A percentile compares a stretch with the other conserved stretches of the same genome.
phyloP scores from a whole-genome alignment of 1,140 invertebrate species.

The Nasonia longicornis region DNA sequence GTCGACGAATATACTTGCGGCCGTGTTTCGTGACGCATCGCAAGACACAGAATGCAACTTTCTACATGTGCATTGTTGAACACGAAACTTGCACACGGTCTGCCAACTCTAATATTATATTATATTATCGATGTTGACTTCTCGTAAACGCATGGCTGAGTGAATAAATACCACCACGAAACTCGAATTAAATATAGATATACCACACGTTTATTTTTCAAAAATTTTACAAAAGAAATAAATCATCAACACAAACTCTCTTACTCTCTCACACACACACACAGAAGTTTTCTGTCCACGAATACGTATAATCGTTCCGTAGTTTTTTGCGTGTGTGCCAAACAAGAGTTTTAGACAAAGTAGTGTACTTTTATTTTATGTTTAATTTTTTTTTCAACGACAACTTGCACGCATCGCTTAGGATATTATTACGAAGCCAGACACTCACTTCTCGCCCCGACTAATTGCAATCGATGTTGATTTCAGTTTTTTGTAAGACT shows the following conservation, averaged over 20 bases:
- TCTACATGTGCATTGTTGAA: no score
- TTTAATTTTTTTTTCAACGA: neutral
- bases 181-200: no score
- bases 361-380: neutral
- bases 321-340: neutral
- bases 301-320: neutral
- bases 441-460: neutral
- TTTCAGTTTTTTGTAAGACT: constrained; percentile 99
- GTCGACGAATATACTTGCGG: no score
- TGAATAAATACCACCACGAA: no score
- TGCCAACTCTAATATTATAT: neutral
- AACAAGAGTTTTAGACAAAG: neutral
- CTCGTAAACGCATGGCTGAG: neutral
- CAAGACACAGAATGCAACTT: no score
- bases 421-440: neutral
- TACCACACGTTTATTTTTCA: no score
- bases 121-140: neutral
- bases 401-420: constrained; percentile 36
- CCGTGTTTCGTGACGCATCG: no score
- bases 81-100: neutral
- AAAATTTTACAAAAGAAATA: no score
- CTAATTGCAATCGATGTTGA: constrained; percentile 55
- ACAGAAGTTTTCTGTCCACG: neutral
- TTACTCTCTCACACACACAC: neutral
- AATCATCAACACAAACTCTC: neutral